Evolutionary conservation across 2,888 invertebrate genomes (phyloP).

Genomic region (Tryphoninae sp.): DNA sequence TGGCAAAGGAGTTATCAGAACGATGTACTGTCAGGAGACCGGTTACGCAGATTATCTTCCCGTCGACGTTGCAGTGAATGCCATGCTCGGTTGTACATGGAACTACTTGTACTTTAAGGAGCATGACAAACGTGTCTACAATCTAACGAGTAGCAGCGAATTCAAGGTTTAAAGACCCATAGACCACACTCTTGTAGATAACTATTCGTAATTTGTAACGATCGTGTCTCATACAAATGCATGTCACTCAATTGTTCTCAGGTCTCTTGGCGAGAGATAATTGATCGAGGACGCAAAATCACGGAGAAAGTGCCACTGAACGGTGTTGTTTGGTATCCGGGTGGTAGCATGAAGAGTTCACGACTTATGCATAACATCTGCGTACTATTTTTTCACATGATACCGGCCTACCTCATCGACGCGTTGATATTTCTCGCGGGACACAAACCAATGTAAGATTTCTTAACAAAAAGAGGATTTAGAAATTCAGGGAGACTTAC

Average conservation of each 20-base stretch:
- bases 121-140: conserved; percentile 84
- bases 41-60: conserved; percentile 91
- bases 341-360: conserved; percentile 93
- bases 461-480: not conserved
- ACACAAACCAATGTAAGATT: conserved; percentile 92
- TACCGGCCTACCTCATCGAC: conserved; percentile 95
- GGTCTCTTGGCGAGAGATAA: conserved; percentile 93
- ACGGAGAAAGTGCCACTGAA: conserved; percentile 93
- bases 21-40: conserved; percentile 91
- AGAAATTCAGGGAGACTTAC: conserved; percentile 10
- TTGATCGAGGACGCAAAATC: conserved; percentile 89
- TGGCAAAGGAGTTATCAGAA: conserved; percentile 94
- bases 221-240: not conserved
- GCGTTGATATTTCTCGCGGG: conserved; percentile 89
- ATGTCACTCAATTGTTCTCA: conserved; percentile 63
- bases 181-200: no score
- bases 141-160: conserved; percentile 91
- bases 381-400: conserved; percentile 92
- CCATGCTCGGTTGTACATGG: conserved; percentile 86
- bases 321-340: conserved; percentile 92
- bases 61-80: conserved; percentile 91
- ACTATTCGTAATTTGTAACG: not conserved
- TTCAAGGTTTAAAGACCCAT: conserved; percentile 83
- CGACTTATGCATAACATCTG: conserved; percentile 91
- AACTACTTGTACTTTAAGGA: conserved; percentile 85